Evolutionary conservation across 2,113 vertebrate genomes (phyloP), one percentile per base, ranked within the genome.

Genomic region (Corythornis cristatus): DNA sequence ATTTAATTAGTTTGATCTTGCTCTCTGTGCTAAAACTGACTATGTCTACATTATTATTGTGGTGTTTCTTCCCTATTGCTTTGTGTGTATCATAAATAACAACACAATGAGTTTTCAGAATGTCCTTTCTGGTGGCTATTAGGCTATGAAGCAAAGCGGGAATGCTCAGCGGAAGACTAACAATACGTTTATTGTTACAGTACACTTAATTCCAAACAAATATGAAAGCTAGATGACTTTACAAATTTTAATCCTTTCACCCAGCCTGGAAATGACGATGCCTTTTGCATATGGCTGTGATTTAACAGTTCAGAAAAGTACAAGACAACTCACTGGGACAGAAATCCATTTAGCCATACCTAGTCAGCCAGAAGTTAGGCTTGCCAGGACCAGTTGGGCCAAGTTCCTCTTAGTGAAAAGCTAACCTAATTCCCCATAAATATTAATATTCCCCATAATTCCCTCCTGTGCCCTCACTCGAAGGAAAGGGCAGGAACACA

Each of bases 1-100:
- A 87, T 91, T 96, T 93, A 90, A 91, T 94, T 92, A 85, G 89
- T 66, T 91, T 89, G 89, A 91, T 94, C 87, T 91, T 89, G 86
- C 46, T 92, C 89, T 94, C 78, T 94, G 84, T 83, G 84, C 67
- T 89, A 89, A 70, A 87, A 67, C 43, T 65, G 50, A 80, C 18
- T 88, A 73, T 35, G 58, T 53, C 89, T 94, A 82, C 92, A 89
- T 89, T 33, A 86, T 92, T 88, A 73, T 60, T 89, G 89, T 83
- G 67, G 23, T 46, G 76, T 92, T 95, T 95, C 46, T 94, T 89
- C 87, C 62, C 78, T 76, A 53, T 92, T 85, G 62, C 37, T 92
- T 93, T 95, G 50, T 40, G 84, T 72, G 78, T 85, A 73, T 89
- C 89, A 89, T 93, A 96, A 94, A 96, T 95, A 95, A 95, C 62